Conservation (phyloP, 2,888 invertebrate genomes). For the Heteromyza rotundicornis region DNA sequence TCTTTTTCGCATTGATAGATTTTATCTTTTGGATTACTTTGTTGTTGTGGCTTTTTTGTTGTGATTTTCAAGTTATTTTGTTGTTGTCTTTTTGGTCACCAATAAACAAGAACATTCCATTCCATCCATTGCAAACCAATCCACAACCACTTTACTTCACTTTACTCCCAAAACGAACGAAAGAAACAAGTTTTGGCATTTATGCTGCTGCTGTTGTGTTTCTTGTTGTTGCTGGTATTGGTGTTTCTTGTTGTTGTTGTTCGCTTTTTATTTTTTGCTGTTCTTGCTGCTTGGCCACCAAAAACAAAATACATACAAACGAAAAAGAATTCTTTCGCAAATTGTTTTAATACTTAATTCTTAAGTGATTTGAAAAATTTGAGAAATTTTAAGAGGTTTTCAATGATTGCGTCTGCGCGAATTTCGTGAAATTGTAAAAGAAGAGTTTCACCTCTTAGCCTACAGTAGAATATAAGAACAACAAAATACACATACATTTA, state of each 20-base stretch:
- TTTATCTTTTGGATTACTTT: constrained; percentile 6
- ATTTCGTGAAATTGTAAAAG: too few relatives aligned
- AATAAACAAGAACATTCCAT: constrained; percentile 24
- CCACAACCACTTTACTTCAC: not conserved
- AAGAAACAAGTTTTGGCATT: not conserved
- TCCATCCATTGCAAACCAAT: constrained; percentile 19
- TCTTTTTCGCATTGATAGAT: not conserved
- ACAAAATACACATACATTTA: too few relatives aligned
- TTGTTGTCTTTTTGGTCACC: constrained; percentile 18
- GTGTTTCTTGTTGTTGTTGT: not conserved
- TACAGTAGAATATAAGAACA: too few relatives aligned
- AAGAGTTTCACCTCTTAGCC: too few relatives aligned
- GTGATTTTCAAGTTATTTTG: constrained; percentile 2
- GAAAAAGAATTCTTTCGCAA: too few relatives aligned
- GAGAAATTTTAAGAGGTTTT: constrained; percentile 21
- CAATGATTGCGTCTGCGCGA: not conserved
- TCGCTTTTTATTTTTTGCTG: not conserved
- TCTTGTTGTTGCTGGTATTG: not conserved
- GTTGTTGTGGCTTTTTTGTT: not conserved
- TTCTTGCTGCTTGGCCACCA: not conserved
- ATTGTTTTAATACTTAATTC: constrained; percentile 22
- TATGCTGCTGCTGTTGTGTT: not conserved
- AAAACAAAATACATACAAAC: not conserved
- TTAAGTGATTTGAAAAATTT: constrained; percentile 22
- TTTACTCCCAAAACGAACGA: not conserved